Percentiles rank a stretch among this genome's conserved stretches.
phyloP scores from a whole-genome alignment of 2,888 invertebrate genomes.

The Dryococelus australis region DNA sequence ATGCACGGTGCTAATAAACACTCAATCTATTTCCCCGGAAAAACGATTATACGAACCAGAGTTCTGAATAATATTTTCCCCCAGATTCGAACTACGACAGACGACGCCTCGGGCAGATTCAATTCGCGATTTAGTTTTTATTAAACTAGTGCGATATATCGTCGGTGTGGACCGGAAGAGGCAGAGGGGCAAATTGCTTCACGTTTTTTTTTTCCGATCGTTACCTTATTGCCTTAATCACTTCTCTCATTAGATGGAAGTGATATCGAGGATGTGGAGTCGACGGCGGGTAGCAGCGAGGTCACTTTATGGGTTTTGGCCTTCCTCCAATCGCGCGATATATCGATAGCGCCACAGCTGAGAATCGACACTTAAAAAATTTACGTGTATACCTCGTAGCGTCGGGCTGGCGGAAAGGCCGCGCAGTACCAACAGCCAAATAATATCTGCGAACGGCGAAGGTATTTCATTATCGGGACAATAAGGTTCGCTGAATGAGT shows the following conservation, averaged over 20 bases:
- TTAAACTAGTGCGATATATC: not conserved
- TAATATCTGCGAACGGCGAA: too few species aligned
- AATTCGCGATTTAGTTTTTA: not conserved
- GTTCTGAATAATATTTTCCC: too few species aligned
- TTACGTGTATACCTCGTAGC: not conserved
- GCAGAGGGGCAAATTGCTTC: not conserved
- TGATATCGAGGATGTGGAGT: not conserved
- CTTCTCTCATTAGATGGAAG: not conserved
- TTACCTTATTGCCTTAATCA: not conserved
- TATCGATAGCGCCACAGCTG: not conserved
- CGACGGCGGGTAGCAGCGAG: not conserved
- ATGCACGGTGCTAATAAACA: not conserved
- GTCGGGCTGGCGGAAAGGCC: not conserved
- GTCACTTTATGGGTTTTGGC: not conserved
- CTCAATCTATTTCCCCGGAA: not conserved
- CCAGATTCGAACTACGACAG: not conserved
- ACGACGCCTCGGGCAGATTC: not conserved
- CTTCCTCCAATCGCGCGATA: constrained; percentile 1
- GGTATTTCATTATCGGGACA: too few species aligned
- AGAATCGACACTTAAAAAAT: not conserved
- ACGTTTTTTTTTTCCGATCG: not conserved
- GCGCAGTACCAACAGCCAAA: not conserved
- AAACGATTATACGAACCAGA: not conserved
- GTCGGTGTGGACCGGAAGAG: not conserved
- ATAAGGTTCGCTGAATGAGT: too few species aligned